These are phyloP conservation scores for Salminus brasiliensis DNA, from an alignment of 2,113 vertebrate genomes.

Conservation along the genomic window DNA sequence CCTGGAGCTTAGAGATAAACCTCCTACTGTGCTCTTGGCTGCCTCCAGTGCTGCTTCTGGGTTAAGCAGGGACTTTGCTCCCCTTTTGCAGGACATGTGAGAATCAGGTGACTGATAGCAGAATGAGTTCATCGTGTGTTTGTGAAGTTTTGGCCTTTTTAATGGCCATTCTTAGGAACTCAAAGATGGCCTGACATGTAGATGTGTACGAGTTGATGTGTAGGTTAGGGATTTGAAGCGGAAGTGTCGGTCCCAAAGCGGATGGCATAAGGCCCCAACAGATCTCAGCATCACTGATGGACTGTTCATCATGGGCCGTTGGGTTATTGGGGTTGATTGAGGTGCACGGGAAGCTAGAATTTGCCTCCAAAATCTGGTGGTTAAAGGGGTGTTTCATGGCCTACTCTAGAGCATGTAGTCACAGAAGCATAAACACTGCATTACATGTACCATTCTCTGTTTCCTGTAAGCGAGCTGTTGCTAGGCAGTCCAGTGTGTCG, in stretches of 20 bases:
- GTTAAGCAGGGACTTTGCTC: constrained; percentile 31
- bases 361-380: too few relatives aligned
- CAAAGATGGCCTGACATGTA: background rate
- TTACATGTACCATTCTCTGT: background rate
- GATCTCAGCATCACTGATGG: background rate
- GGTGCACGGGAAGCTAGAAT: too few relatives aligned
- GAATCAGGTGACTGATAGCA: constrained; percentile 47
- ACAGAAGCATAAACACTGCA: background rate
- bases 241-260: background rate
- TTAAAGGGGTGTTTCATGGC: too few relatives aligned
- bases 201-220: background rate
- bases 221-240: background rate
- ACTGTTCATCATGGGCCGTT: background rate
- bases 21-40: background rate
- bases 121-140: background rate
- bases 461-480: background rate
- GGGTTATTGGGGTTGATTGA: background rate
- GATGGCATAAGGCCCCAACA: background rate
- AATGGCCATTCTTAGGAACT: background rate
- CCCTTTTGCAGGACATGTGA: constrained; percentile 28
- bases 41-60: background rate
- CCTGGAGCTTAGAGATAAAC: constrained; percentile 10
- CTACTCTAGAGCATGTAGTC: too few relatives aligned
- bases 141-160: background rate
- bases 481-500: background rate